Percentiles rank a stretch among this genome's conserved stretches.
These are phyloP conservation scores for Amniataba percoides DNA, from an alignment of 2,797 vertebrate genomes.

Conservation along the genomic window DNA sequence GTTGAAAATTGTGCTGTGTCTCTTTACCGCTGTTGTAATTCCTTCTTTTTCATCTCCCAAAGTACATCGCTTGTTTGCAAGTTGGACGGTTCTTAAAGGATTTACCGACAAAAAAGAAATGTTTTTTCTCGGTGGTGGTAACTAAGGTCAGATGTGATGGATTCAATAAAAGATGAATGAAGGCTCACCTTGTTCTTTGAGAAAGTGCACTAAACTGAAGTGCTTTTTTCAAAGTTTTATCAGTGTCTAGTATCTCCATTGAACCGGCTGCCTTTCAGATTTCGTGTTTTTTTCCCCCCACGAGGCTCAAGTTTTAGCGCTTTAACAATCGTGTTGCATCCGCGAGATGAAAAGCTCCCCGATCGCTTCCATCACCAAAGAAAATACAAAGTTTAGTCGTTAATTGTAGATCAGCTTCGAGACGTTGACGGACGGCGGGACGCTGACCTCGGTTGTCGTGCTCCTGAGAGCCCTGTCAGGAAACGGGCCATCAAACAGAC, in stretches of 20 bases:
- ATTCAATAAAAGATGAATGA: not conserved
- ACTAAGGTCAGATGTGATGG: not conserved
- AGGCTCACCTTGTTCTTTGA: not conserved
- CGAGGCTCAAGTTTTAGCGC: not conserved
- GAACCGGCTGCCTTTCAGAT: not conserved
- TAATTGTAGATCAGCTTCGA: conserved; percentile 16
- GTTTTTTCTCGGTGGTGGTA: not conserved
- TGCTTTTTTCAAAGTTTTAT: not conserved
- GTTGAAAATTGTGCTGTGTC: not conserved
- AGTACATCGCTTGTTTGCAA: not conserved
- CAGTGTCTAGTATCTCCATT: not conserved
- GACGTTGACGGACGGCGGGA: conserved; percentile 20
- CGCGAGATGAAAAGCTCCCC: not conserved
- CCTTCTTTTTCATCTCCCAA: not conserved
- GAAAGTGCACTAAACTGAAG: not conserved
- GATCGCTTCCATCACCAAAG: conserved; percentile 1
- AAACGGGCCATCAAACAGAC: conserved; percentile 19
- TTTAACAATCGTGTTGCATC: not conserved
- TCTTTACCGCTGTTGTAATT: not conserved
- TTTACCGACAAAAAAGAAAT: not conserved
- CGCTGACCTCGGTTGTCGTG: conserved; percentile 34
- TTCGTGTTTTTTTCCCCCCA: conserved; percentile 5
- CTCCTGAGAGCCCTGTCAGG: conserved; percentile 31
- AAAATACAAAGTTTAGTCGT: conserved; percentile 10
- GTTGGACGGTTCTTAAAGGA: not conserved